These are phyloP conservation scores for Drosophila subobscura DNA, from an alignment of 1,140 invertebrate genomes.

Conservation along the genomic window DNA sequence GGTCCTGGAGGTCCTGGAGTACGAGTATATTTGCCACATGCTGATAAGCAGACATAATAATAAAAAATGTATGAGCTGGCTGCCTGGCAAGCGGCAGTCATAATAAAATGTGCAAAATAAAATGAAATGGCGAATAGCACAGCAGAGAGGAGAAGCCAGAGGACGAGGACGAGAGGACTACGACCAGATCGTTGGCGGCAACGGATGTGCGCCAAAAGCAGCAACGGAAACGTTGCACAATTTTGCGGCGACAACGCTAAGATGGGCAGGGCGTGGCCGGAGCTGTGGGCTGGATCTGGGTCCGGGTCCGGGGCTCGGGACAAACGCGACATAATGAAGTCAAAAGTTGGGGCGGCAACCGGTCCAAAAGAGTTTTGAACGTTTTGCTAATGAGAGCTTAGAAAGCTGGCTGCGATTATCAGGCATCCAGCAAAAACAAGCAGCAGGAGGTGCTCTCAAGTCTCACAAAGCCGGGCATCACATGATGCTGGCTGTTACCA, in stretches of 20 bases:
- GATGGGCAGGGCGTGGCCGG: constrained; percentile 18
- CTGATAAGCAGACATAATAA: constrained; percentile 82
- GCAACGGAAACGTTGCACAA: constrained; percentile 79
- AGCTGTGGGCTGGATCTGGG: not conserved
- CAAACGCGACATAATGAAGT: constrained; percentile 76
- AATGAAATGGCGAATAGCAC: constrained; percentile 75
- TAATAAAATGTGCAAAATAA: constrained; percentile 82
- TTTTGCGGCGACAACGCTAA: constrained; percentile 71
- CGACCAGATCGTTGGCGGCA: constrained; percentile 55
- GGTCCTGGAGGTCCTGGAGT: constrained; percentile 17
- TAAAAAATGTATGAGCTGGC: constrained; percentile 76
- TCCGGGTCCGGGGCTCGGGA: constrained; percentile 3
- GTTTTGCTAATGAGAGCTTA: constrained; percentile 77
- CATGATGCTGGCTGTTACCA: constrained; percentile 25
- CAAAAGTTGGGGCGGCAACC: constrained; percentile 67
- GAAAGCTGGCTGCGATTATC: constrained; percentile 73
- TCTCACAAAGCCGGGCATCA: not conserved
- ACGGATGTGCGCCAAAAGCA: constrained; percentile 78
- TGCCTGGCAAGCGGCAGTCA: constrained; percentile 70
- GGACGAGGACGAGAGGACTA: constrained; percentile 13
- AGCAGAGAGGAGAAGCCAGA: constrained; percentile 18
- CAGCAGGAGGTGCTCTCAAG: constrained; percentile 3
- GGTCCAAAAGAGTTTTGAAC: constrained; percentile 69
- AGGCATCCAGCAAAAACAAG: constrained; percentile 15
- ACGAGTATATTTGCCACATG: constrained; percentile 79